Conservation (phyloP, 2,888 invertebrate genomes). For the Apamea sordens region DNA sequence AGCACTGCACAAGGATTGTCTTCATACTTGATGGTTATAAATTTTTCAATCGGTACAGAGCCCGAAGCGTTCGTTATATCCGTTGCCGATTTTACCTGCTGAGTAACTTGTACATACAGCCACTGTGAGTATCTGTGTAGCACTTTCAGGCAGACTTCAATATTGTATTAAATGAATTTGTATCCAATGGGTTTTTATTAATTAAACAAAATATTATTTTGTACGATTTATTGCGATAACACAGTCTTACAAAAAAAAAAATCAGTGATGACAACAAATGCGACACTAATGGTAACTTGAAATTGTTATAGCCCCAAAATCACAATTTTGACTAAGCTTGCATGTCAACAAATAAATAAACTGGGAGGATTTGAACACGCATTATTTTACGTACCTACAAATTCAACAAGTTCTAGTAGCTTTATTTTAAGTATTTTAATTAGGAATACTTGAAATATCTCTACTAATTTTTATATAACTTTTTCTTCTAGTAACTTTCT, state of each 20-base stretch:
- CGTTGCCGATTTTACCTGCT: no score
- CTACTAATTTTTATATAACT: not conserved
- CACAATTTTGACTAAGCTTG: conserved; percentile 83
- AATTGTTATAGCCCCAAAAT: conserved; percentile 81
- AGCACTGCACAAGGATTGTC: not conserved
- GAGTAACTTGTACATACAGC: no score
- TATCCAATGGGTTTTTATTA: not conserved
- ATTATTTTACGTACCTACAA: conserved; percentile 47
- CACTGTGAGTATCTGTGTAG: no score
- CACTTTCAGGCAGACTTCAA: not conserved
- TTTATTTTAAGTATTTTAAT: not conserved
- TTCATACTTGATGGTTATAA: not conserved
- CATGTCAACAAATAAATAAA: conserved; percentile 70
- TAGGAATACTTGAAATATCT: conserved; percentile 16
- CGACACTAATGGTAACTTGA: conserved; percentile 87
- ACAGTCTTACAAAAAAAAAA: conserved; percentile 88
- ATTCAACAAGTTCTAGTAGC: conserved; percentile 16
- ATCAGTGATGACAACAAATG: conserved; percentile 84
- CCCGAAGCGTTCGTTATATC: no score
- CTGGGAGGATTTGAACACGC: conserved; percentile 54
- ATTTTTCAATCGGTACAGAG: not conserved
- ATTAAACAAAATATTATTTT: conserved; percentile 70
- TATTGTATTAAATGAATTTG: not conserved
- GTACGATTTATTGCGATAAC: conserved; percentile 89
- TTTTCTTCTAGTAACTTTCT: not conserved